Evolutionary conservation across 37 sponge, comb jelly and placozoan species (phyloP).

Genomic region (Lycopodina hypogea): DNA sequence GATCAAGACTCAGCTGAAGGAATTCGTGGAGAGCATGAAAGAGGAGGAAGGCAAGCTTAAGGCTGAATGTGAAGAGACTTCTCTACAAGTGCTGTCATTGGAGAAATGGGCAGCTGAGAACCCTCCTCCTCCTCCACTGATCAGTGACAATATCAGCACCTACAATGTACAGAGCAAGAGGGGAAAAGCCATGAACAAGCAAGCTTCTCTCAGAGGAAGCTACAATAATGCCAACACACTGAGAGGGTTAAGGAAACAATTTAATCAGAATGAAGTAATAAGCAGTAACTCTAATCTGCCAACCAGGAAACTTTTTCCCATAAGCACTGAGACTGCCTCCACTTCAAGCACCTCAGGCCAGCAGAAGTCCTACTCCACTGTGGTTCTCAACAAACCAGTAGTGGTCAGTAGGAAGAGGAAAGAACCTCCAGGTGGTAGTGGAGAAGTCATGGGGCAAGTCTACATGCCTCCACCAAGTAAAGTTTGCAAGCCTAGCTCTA

Average conservation of each 20-base stretch:
- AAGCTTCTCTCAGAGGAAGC: not conserved
- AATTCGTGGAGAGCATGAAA: constrained; percentile 42
- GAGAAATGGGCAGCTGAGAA: constrained; percentile 18
- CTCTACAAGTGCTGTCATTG: constrained; percentile 30
- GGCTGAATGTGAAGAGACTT: constrained; percentile 54
- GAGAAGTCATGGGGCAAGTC: too few relatives aligned
- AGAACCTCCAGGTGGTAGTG: not conserved
- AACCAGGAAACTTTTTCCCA: not conserved
- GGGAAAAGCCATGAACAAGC: not conserved
- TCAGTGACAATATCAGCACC: not conserved
- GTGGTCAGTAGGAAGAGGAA: constrained; percentile 26
- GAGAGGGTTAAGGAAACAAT: not conserved
- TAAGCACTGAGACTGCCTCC: not conserved
- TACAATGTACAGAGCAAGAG: not conserved
- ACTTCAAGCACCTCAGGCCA: constrained; percentile 34
- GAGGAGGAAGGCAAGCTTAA: constrained; percentile 57
- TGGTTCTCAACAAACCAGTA: not conserved
- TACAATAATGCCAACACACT: not conserved
- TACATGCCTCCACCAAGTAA: constrained; percentile 10
- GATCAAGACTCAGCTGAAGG: constrained; percentile 67
- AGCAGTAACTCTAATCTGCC: not conserved
- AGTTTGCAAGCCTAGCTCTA: constrained; percentile 32
- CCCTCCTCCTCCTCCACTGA: constrained; percentile 19
- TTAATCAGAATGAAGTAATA: too few relatives aligned
- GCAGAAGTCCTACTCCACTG: not conserved